Evolutionary conservation across 2,797 vertebrate species (phyloP).

Genomic region (Leontopithecus rosalia): DNA sequence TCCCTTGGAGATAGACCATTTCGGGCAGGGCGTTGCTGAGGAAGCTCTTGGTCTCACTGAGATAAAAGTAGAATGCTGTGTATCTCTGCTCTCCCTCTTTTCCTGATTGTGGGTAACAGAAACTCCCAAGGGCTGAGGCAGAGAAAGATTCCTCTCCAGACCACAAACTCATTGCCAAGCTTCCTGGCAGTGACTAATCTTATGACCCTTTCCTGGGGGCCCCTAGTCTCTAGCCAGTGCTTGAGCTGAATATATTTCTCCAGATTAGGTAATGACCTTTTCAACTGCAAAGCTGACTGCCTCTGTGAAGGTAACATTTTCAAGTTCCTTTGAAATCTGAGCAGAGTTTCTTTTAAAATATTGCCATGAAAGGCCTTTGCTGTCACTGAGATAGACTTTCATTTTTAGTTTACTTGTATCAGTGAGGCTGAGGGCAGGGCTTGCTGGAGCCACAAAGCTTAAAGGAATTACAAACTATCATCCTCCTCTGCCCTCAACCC

Average conservation of each 20-base stretch:
- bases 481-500: neutral
- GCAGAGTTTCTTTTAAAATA: conserved; percentile 29
- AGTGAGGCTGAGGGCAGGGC: neutral
- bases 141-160: conserved; percentile 66
- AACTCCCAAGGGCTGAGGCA: conserved; percentile 9
- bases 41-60: neutral
- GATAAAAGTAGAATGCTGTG: neutral
- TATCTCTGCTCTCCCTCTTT: neutral
- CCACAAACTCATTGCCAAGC: neutral
- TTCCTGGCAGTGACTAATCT: conserved; percentile 64
- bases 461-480: neutral
- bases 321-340: conserved; percentile 64
- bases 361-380: conserved; percentile 15
- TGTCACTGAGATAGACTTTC: conserved; percentile 29
- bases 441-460: neutral
- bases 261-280: conserved; percentile 84
- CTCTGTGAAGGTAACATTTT: conserved; percentile 73
- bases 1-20: neutral
- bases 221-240: conserved; percentile 64
- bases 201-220: conserved; percentile 78
- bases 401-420: conserved; percentile 32
- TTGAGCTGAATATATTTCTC: conserved; percentile 87
- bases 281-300: conserved; percentile 76
- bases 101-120: neutral
- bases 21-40: neutral